Evolutionary conservation across 2,797 vertebrate genomes (phyloP).

Genomic region (Acrossocheilus fasciatus): DNA sequence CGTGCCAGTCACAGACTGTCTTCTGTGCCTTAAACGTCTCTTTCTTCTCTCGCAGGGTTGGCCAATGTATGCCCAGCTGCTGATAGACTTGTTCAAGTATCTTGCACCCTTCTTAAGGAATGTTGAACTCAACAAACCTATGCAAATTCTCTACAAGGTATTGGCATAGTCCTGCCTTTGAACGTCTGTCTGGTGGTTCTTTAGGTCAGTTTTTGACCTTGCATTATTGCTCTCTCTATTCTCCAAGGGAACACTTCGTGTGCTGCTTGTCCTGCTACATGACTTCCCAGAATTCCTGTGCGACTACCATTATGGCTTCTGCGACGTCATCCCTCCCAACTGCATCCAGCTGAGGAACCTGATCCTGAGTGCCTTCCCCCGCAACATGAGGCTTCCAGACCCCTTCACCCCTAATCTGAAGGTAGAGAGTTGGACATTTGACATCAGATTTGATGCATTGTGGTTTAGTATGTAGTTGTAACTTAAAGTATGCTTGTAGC

Average conservation of each 20-base stretch:
- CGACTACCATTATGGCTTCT: conserved; percentile 99
- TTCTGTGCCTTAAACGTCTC: background rate
- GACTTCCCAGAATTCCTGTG: conserved; percentile 99
- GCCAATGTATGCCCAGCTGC: conserved; percentile 98
- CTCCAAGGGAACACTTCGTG: conserved; percentile 92
- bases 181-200: background rate
- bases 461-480: background rate
- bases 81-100: conserved; percentile 99
- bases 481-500: background rate
- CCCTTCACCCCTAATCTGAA: conserved; percentile 99
- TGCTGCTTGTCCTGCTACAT: conserved; percentile 95
- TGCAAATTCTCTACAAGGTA: conserved; percentile 99
- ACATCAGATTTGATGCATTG: background rate
- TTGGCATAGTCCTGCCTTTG: background rate
- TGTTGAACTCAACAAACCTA: conserved; percentile 99
- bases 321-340: conserved; percentile 98
- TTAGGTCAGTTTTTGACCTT: background rate
- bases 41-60: conserved; percentile 83
- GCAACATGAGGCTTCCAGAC: conserved; percentile 99
- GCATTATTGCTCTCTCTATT: background rate
- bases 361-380: conserved; percentile 99
- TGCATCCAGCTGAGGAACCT: conserved; percentile 99
- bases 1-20: background rate
- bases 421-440: conserved; percentile 73
- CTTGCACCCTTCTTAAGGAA: conserved; percentile 98